Conservation (phyloP, 1,140 invertebrate genomes). For the Drosophila burlai region DNA sequence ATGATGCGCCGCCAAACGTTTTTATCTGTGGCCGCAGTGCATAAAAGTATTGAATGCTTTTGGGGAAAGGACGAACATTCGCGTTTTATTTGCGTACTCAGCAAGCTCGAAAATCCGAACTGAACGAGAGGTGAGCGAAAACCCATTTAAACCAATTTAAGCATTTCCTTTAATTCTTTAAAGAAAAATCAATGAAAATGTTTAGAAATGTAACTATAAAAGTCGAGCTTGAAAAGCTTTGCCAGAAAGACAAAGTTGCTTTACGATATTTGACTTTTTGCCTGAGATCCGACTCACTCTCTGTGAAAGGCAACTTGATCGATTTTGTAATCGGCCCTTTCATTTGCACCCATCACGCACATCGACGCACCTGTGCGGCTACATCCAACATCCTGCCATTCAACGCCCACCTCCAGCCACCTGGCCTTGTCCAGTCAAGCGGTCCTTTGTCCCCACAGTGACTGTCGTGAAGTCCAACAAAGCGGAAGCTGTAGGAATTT, state of each 20-base stretch:
- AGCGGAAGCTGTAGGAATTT: constrained; percentile 82
- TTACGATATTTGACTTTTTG: constrained; percentile 22
- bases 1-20: constrained; percentile 36
- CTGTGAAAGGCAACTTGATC: constrained; percentile 51
- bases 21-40: constrained; percentile 52
- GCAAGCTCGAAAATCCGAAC: not conserved
- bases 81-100: constrained; percentile 32
- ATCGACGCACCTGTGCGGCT: constrained; percentile 44
- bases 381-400: constrained; percentile 2
- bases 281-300: not conserved
- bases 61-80: constrained; percentile 19
- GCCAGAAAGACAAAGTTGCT: constrained; percentile 3
- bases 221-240: not conserved
- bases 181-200: not conserved
- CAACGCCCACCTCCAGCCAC: not conserved
- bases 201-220: not conserved
- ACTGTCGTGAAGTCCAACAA: constrained; percentile 65
- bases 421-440: constrained; percentile 48
- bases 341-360: constrained; percentile 57
- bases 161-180: not conserved
- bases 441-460: constrained; percentile 57
- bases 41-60: constrained; percentile 45
- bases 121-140: not conserved
- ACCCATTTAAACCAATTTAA: not conserved
- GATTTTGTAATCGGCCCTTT: constrained; percentile 54